Evolutionary conservation across 2,113 vertebrate species (phyloP).

Genomic region (Cynoglossus semilaevis): DNA sequence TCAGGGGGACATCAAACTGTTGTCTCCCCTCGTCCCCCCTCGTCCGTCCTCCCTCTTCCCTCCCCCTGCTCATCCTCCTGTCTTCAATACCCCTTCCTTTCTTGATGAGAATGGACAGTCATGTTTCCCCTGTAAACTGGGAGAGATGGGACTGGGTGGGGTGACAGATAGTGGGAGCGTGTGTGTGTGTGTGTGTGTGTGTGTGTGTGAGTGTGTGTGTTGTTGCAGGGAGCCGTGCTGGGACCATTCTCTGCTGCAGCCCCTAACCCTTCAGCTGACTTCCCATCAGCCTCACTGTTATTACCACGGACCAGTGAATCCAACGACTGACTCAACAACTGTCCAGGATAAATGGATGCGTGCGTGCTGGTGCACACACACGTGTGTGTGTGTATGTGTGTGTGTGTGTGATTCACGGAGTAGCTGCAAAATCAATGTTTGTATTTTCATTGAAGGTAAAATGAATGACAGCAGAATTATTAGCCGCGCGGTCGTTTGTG

Average conservation of each 20-base stretch:
- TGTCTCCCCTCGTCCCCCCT: constrained; percentile 6
- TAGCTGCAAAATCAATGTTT: not conserved
- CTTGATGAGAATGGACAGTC: constrained; percentile 35
- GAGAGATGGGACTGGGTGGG: constrained; percentile 14
- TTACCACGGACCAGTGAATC: constrained; percentile 58
- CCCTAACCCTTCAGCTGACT: constrained; percentile 54
- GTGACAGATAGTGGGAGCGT: constrained; percentile 14
- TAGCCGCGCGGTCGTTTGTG: not conserved
- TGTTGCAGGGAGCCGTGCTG: constrained; percentile 41
- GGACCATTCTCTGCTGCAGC: constrained; percentile 45
- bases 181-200: constrained; percentile 6
- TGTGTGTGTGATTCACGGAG: constrained; percentile 9
- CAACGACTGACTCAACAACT: constrained; percentile 58
- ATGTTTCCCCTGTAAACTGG: constrained; percentile 27
- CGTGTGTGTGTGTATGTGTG: constrained; percentile 6
- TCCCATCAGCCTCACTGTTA: constrained; percentile 57
- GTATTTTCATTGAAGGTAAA: constrained; percentile 22
- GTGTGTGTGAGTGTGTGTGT: constrained; percentile 5
- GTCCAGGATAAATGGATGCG: constrained; percentile 24
- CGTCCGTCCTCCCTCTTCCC: not conserved
- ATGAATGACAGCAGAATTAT: constrained; percentile 18
- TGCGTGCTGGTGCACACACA: constrained; percentile 12
- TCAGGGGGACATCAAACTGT: constrained; percentile 41
- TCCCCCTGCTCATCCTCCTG: not conserved
- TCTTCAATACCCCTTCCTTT: too few relatives aligned